phyloP scores from a whole-genome alignment of 2,113 vertebrate genomes.

The Eidolon helvum region DNA sequence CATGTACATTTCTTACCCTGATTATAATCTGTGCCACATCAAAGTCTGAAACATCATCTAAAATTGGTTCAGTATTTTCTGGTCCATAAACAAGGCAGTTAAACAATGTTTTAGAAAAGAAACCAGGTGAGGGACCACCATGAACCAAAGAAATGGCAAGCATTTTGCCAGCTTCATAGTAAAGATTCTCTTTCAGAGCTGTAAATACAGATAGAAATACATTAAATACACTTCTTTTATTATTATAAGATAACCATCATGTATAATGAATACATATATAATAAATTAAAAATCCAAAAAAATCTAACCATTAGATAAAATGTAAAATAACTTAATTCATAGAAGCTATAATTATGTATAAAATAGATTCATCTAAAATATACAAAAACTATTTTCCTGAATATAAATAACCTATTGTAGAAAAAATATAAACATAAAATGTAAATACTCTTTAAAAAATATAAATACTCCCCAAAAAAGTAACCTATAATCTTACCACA shows the following conservation, averaged over 20 bases:
- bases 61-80: slow-evolving; percentile 82
- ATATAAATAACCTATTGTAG: background rate
- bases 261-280: background rate
- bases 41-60: slow-evolving; percentile 86
- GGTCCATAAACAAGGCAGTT: slow-evolving; percentile 86
- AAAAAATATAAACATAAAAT: slow-evolving; percentile 20
- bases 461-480: background rate
- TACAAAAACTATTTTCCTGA: background rate
- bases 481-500: background rate
- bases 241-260: background rate
- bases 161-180: slow-evolving; percentile 89
- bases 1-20: slow-evolving; percentile 79
- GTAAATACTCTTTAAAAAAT: background rate
- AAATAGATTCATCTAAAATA: background rate
- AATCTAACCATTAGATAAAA: slow-evolving; percentile 23
- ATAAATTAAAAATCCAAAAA: background rate
- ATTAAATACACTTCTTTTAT: slow-evolving; percentile 14
- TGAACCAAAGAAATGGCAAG: slow-evolving; percentile 88
- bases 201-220: slow-evolving; percentile 71
- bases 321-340: slow-evolving; percentile 13
- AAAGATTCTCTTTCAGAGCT: slow-evolving; percentile 86
- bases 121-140: slow-evolving; percentile 88
- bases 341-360: background rate
- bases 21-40: slow-evolving; percentile 81
- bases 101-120: slow-evolving; percentile 93